Evolutionary conservation across 2,888 invertebrate species (phyloP).

Genomic region (Trachelus stipa): DNA sequence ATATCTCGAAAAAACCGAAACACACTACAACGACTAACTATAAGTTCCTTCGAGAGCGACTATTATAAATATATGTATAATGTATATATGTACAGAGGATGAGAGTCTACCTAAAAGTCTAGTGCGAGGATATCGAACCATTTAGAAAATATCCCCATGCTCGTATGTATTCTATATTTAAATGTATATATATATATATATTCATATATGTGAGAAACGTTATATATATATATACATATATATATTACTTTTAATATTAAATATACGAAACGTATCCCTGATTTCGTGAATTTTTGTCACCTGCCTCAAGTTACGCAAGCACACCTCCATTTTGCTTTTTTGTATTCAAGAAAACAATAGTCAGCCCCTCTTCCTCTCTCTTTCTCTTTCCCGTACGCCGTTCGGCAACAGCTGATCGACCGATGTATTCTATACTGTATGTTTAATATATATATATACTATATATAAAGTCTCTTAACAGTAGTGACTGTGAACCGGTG

Average conservation of each 20-base stretch:
- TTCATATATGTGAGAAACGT: background rate
- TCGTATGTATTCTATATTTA: constrained; percentile 1
- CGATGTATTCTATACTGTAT: no score
- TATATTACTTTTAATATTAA: constrained; percentile 28
- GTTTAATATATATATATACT: constrained; percentile 32
- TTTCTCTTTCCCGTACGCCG: background rate
- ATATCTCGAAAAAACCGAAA: constrained; percentile 25
- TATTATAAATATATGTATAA: constrained; percentile 12
- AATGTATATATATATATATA: constrained; percentile 30
- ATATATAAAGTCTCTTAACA: constrained; percentile 49
- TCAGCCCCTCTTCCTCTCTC: constrained; percentile 11
- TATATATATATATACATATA: constrained; percentile 24
- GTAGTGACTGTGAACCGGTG: constrained; percentile 52
- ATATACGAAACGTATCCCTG: constrained; percentile 44
- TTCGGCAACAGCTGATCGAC: background rate
- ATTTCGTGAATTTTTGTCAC: constrained; percentile 39
- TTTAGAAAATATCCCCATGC: no score
- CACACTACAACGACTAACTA: constrained; percentile 37
- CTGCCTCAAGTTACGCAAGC: constrained; percentile 25
- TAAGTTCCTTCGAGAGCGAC: no score
- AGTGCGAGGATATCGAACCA: no score
- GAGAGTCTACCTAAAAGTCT: no score
- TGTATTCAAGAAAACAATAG: constrained; percentile 9
- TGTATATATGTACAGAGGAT: background rate
- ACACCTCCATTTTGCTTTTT: constrained; percentile 18